Base-by-base conservation (phyloP, 1,140 invertebrate species). In the Trissolcus basalis region DNA sequence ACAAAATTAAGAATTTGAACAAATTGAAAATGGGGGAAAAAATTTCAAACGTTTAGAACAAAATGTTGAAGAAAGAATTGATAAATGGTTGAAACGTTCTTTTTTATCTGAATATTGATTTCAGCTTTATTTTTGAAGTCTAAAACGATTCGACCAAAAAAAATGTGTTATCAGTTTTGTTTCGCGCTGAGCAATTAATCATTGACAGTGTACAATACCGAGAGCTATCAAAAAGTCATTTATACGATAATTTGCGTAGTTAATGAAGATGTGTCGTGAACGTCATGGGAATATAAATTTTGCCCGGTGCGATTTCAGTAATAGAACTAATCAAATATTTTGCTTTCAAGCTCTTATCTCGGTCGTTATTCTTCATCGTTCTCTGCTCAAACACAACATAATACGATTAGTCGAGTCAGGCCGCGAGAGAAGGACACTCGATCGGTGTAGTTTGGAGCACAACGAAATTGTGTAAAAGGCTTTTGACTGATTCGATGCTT, bases 401-500 rank as follows among this genome's bases (percentile, higher is more conserved):
- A 76, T 59, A 76, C 65, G 65, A 76, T 76, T 76, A 76, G 73
- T 60, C 60, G 33, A 69, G 48, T 69, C 64, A 69, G 59, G 54
- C 59, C 49, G 58, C 56, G 33, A 16, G 33, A 59, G 15, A 51
- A 44, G 49, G 72, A 75, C 32, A 58, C 35, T 13, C 33, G 4
- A n/a, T 55, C 36, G 33, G 49, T 44, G 27, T 53, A 63, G 19
- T 27, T 27, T 58, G 58, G n/a, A n/a, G 50, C 61, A 69, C 35
- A 59, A 69, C 65, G 54, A 76, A 76, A 70, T 50, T 61, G 39
- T 76, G 70, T 76, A 76, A 76, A 70, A 76, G 65, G 12, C 58
- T 73, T 78, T 78, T 78, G 76, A 78, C 64, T 78, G 69, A 73
- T 78, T 78, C 60, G 47, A 6, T 58, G 68, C 68, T 72, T 55